Conservation (phyloP, 2,888 invertebrate species). For the Drosophila cognata region DNA sequence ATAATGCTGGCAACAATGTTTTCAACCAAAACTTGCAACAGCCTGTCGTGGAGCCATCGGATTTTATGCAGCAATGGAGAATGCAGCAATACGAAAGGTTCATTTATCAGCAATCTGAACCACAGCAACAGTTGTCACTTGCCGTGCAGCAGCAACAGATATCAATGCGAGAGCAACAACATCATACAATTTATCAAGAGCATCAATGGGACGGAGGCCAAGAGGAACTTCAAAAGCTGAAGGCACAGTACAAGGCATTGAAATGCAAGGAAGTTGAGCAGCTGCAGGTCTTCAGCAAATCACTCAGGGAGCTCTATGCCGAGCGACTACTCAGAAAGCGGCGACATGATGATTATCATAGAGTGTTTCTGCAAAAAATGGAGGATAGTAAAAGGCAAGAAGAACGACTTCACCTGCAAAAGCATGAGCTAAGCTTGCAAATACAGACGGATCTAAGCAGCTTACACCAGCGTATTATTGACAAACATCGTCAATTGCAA, state of each 20-base stretch:
- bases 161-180: conserved; percentile 4
- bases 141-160: conserved; percentile 21
- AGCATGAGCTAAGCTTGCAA: conserved; percentile 21
- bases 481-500: conserved; percentile 31
- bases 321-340: conserved; percentile 46
- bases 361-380: conserved; percentile 60
- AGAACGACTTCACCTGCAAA: conserved; percentile 33
- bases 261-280: conserved; percentile 52
- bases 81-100: conserved; percentile 4
- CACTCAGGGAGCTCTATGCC: conserved; percentile 34
- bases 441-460: conserved; percentile 14
- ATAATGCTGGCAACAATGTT: conserved; percentile 1
- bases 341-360: conserved; percentile 63
- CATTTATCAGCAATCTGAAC: not conserved
- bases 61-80: conserved; percentile 25
- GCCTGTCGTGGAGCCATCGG: conserved; percentile 6
- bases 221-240: conserved; percentile 56
- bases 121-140: conserved; percentile 14
- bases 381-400: conserved; percentile 54
- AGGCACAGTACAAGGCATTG: conserved; percentile 36
- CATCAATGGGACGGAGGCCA: conserved; percentile 19
- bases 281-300: conserved; percentile 27
- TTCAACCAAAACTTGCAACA: conserved; percentile 22
- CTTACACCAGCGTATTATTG: conserved; percentile 42
- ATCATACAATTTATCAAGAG: not conserved